Evolutionary conservation across 2,113 vertebrate species (phyloP).

Genomic region (Oophaga pumilio): DNA sequence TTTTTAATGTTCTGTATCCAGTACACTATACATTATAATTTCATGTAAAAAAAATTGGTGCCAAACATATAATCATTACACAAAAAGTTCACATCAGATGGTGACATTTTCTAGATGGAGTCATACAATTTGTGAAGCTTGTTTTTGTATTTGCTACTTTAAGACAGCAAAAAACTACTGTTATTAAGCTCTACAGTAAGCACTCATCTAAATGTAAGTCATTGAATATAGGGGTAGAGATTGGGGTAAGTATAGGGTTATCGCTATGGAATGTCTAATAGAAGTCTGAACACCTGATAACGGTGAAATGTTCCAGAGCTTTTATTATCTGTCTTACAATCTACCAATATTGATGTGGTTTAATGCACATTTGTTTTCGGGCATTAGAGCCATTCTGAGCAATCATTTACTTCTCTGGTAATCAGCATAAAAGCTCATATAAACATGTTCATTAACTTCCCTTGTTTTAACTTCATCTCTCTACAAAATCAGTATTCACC

Average conservation of each 20-base stretch:
- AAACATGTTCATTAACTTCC: conserved; percentile 30
- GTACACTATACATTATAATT: background rate
- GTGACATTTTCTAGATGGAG: background rate
- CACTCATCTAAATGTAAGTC: background rate
- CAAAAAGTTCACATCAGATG: background rate
- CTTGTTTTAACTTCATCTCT: conserved; percentile 7
- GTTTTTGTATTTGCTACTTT: conserved; percentile 30
- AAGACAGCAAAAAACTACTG: background rate
- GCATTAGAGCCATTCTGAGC: conserved; percentile 2
- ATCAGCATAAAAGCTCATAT: conserved; percentile 35
- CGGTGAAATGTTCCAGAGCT: background rate
- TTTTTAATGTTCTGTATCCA: background rate
- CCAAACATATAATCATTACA: background rate
- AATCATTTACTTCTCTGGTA: conserved; percentile 20
- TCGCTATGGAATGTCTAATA: background rate
- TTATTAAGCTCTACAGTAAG: background rate
- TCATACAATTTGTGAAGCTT: background rate
- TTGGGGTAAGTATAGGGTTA: background rate
- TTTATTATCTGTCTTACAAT: background rate
- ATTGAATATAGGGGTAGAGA: background rate
- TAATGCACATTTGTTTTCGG: conserved; percentile 26
- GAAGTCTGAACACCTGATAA: background rate
- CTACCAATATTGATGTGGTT: background rate
- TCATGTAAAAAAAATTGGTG: background rate
- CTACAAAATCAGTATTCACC: conserved; percentile 16